Percentiles rank a stretch among this genome's conserved stretches.
Evolutionary conservation across 2,888 invertebrate genomes (phyloP).

Genomic region (Dryococelus australis): DNA sequence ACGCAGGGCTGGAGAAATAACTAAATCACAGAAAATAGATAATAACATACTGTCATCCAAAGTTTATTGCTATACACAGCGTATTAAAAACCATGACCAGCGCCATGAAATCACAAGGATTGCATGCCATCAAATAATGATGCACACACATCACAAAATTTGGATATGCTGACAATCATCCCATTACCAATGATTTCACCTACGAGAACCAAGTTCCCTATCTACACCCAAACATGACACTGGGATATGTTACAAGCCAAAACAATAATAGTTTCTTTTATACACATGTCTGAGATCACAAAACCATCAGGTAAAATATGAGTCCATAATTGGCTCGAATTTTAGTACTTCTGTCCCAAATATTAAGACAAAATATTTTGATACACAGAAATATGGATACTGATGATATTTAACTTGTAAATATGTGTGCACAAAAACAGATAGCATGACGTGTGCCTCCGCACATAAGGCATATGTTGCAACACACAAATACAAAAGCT

Average conservation of each 20-base stretch:
- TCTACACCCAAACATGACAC: not conserved
- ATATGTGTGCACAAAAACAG: not conserved
- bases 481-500: not conserved
- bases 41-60: not conserved
- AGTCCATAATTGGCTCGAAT: not conserved
- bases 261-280: not conserved
- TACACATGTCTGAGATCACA: not conserved
- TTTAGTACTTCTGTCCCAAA: not conserved
- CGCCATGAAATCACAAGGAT: not conserved
- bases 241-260: not conserved
- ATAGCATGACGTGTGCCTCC: not conserved
- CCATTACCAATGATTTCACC: not conserved
- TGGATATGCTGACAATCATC: not conserved
- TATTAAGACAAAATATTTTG: not conserved
- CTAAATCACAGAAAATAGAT: not conserved
- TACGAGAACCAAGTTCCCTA: not conserved
- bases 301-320: not conserved
- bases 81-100: not conserved
- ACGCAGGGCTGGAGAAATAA: not conserved
- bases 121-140: not conserved
- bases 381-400: not conserved
- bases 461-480: not conserved
- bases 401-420: not conserved
- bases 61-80: not conserved
- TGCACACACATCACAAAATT: too few relatives aligned